phyloP scores from a whole-genome alignment of 2,888 invertebrate genomes.

The Eupithecia exiguata region DNA sequence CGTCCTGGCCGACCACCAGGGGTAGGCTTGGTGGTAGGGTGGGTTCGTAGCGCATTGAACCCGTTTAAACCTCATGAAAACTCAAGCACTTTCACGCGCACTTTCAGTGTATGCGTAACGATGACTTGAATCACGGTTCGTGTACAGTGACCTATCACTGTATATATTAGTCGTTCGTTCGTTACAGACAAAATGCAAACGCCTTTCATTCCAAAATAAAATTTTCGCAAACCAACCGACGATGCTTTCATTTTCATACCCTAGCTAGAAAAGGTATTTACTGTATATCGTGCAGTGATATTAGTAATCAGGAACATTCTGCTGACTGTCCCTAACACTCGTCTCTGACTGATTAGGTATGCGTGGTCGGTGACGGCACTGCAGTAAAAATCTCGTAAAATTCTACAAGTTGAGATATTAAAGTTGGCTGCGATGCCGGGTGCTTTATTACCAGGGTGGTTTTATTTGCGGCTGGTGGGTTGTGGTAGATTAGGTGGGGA shows the following conservation, averaged over 20 bases:
- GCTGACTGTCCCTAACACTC: conserved; percentile 25
- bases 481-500: conserved; percentile 26
- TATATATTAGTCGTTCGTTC: no score
- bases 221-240: neutral
- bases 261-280: neutral
- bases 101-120: neutral
- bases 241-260: neutral
- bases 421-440: conserved; percentile 36
- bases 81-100: neutral
- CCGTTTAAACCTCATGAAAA: neutral
- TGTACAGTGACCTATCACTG: no score
- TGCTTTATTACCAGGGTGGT: conserved; percentile 31
- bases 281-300: neutral
- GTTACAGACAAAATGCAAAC: no score
- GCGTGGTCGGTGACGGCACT: conserved; percentile 46
- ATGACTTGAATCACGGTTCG: neutral
- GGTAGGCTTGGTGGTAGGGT: no score
- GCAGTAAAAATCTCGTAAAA: conserved; percentile 67
- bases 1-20: no score
- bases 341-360: conserved; percentile 56
- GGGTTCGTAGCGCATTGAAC: neutral
- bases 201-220: neutral
- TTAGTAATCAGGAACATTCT: neutral
- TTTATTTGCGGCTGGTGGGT: conserved; percentile 29
- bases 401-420: conserved; percentile 61